Evolutionary conservation across 2,888 invertebrate genomes (phyloP).

Genomic region (Drosophila ezoana): DNA sequence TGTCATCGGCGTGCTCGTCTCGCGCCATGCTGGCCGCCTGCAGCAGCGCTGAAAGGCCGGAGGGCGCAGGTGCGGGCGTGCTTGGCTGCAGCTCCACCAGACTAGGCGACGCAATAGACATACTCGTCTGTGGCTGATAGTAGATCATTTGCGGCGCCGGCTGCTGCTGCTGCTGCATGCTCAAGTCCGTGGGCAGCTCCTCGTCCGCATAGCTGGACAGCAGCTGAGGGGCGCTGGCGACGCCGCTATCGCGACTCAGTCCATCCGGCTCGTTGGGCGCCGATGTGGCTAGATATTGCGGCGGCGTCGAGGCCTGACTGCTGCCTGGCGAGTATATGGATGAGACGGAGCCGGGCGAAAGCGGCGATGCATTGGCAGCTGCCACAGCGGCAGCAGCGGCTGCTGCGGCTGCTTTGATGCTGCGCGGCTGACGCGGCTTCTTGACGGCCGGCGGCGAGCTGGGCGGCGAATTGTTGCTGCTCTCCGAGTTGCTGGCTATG

Average conservation of each 20-base stretch:
- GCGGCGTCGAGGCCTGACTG: constrained; percentile 65
- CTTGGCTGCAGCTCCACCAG: constrained; percentile 49
- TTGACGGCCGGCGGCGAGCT: constrained; percentile 70
- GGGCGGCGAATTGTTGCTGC: constrained; percentile 74
- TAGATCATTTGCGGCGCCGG: constrained; percentile 39
- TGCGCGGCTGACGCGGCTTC: constrained; percentile 62
- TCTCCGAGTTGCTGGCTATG: constrained; percentile 62
- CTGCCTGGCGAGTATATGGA: constrained; percentile 71
- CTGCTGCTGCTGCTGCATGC: constrained; percentile 63
- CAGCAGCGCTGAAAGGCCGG: constrained; percentile 82
- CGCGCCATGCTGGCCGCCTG: constrained; percentile 84
- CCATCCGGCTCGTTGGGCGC: constrained; percentile 76
- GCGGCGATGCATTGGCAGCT: constrained; percentile 27
- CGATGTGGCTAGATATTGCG: constrained; percentile 43
- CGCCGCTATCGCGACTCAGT: constrained; percentile 81
- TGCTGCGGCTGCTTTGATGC: constrained; percentile 29
- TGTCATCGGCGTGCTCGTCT: constrained; percentile 56
- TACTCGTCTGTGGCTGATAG: constrained; percentile 47
- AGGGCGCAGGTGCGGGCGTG: constrained; percentile 2
- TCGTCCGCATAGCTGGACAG: constrained; percentile 58
- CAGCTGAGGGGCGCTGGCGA: constrained; percentile 73
- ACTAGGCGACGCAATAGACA: constrained; percentile 3
- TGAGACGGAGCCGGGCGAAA: constrained; percentile 76
- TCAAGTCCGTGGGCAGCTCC: constrained; percentile 81
- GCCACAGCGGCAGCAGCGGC: constrained; percentile 6